Evolutionary conservation across 2,888 invertebrate genomes (phyloP).

Genomic region (Embidobia sp.): DNA sequence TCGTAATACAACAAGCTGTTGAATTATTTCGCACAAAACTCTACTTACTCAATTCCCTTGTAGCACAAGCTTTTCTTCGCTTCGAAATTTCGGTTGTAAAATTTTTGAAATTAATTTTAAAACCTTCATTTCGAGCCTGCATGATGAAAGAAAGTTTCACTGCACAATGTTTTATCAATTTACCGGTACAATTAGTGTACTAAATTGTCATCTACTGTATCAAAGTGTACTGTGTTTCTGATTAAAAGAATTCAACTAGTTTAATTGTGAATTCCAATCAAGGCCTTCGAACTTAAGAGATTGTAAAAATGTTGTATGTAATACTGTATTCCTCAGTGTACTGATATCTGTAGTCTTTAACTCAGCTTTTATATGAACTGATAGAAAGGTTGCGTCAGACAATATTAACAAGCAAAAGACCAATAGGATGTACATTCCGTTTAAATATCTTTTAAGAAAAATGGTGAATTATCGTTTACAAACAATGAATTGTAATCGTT

Average conservation of each 20-base stretch:
- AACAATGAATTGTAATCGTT: no score
- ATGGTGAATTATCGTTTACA: slow-evolving; percentile 26
- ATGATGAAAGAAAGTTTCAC: no score
- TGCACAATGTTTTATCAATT: no score
- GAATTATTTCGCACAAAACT: no score
- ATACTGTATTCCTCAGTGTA: slow-evolving; percentile 64
- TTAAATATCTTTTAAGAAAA: slow-evolving; percentile 33
- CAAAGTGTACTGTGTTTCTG: no score
- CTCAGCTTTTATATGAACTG: slow-evolving; percentile 76
- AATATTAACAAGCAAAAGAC: slow-evolving; percentile 60
- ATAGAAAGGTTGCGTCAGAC: slow-evolving; percentile 77
- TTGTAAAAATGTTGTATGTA: slow-evolving; percentile 29
- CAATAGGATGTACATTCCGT: slow-evolving; percentile 34
- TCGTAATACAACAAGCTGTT: no score
- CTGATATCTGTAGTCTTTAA: slow-evolving; percentile 69
- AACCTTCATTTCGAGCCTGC: slow-evolving; percentile 56
- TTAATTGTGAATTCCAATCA: no score
- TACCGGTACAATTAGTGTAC: no score
- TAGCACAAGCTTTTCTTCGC: slow-evolving; percentile 82
- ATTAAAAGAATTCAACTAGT: no score
- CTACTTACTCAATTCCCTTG: slow-evolving; percentile 83
- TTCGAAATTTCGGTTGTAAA: slow-evolving; percentile 82
- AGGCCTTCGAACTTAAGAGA: background rate
- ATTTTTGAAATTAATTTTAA: slow-evolving; percentile 81
- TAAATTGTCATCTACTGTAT: no score